Evolutionary conservation across 2,888 invertebrate genomes (phyloP).

Genomic region (Epistrophella euchroma): DNA sequence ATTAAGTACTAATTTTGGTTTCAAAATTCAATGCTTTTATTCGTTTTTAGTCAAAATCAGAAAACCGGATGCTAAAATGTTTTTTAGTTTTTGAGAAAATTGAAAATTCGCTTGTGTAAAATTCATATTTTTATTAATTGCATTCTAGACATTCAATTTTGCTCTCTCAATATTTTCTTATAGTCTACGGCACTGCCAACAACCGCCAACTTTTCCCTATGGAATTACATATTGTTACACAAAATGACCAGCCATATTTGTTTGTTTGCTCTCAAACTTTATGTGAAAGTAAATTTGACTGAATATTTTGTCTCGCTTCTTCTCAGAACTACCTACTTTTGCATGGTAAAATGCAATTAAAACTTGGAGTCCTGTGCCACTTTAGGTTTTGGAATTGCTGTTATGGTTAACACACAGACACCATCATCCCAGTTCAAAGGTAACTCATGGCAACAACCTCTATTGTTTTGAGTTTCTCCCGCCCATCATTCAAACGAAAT

Average conservation of each 20-base stretch:
- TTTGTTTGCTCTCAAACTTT: neutral
- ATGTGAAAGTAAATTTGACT: conserved; percentile 3
- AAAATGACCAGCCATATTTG: neutral
- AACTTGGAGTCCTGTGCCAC: conserved; percentile 3
- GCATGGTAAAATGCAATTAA: conserved; percentile 22
- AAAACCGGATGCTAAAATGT: no score
- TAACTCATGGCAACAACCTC: conserved; percentile 1
- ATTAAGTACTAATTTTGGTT: no score
- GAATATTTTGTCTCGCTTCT: neutral
- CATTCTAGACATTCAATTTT: neutral
- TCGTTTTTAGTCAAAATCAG: no score
- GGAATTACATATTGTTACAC: neutral
- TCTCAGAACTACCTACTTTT: neutral
- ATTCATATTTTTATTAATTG: no score
- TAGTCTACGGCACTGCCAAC: neutral
- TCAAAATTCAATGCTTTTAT: no score
- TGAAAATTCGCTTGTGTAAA: no score
- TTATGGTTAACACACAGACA: neutral
- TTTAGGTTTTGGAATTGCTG: neutral
- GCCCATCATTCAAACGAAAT: neutral
- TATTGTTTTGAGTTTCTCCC: neutral
- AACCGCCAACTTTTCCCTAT: neutral
- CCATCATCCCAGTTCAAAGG: neutral
- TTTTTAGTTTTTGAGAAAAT: no score
- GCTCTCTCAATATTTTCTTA: neutral